phyloP scores from a whole-genome alignment of 2,113 vertebrate species.

The Fulmarus glacialis region DNA sequence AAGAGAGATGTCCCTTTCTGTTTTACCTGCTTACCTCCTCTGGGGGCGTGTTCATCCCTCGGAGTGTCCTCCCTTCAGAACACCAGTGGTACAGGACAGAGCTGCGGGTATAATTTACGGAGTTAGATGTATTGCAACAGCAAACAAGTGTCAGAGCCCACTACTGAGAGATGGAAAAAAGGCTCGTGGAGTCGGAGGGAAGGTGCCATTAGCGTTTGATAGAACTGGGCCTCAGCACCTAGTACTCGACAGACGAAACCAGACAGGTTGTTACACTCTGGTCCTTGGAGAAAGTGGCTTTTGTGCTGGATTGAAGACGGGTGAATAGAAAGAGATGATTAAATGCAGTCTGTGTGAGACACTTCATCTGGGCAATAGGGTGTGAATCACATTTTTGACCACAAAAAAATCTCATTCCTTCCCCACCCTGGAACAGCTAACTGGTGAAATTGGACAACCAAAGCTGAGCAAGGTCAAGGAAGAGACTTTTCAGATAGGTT shows the following conservation, averaged over 20 bases:
- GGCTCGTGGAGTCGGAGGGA: neutral
- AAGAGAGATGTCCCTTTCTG: neutral
- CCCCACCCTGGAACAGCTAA: neutral
- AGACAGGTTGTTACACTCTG: fast-evolving
- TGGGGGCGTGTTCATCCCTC: fast-evolving
- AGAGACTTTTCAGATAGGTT: neutral
- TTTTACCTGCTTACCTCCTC: neutral
- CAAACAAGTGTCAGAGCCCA: fast-evolving
- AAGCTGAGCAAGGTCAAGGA: neutral
- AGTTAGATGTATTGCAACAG: fast-evolving
- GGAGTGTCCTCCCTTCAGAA: neutral
- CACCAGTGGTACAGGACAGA: fast-evolving
- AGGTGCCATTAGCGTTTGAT: fast-evolving
- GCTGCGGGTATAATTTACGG: neutral
- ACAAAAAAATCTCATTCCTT: neutral
- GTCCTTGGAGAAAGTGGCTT: neutral
- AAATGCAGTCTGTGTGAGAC: fast-evolving
- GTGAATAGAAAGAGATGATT: neutral
- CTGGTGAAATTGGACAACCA: neutral
- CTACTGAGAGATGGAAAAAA: neutral
- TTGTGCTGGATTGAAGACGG: neutral
- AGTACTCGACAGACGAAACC: fast-evolving
- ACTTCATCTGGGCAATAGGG: neutral
- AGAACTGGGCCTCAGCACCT: neutral
- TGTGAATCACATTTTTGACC: neutral